Evolutionary conservation across 2,888 invertebrate species (phyloP).

Genomic region (Hydriomena furcata): DNA sequence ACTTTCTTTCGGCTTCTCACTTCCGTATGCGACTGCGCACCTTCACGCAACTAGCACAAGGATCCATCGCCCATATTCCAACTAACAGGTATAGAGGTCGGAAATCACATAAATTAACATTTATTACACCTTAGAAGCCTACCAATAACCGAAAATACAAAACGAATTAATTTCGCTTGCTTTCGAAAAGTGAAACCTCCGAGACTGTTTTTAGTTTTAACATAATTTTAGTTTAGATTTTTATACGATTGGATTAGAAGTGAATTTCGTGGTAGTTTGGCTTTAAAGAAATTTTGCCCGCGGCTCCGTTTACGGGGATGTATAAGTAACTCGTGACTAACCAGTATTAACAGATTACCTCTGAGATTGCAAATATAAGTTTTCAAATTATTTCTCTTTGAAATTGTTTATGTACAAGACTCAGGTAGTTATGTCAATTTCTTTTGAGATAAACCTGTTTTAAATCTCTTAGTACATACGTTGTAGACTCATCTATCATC

Average conservation of each 20-base stretch:
- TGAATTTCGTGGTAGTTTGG: conserved; percentile 27
- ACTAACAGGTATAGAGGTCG: conserved; percentile 30
- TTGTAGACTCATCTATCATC: no score
- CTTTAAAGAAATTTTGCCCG: conserved; percentile 1
- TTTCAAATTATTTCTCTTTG: no score
- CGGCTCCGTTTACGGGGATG: conserved; percentile 4
- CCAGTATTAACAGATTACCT: not conserved
- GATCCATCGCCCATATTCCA: conserved; percentile 55
- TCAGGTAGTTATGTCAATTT: no score
- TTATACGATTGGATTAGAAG: conserved; percentile 27
- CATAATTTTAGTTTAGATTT: conserved; percentile 25
- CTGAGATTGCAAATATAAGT: no score
- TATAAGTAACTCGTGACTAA: conserved; percentile 8
- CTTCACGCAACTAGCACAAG: conserved; percentile 74
- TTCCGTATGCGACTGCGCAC: conserved; percentile 74
- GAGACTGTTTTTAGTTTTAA: conserved; percentile 24
- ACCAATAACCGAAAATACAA: conserved; percentile 26
- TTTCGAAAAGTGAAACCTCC: conserved; percentile 39
- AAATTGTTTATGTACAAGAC: no score
- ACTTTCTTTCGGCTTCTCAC: conserved; percentile 81
- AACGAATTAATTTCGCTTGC: conserved; percentile 34
- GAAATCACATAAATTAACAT: conserved; percentile 33
- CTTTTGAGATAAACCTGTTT: no score
- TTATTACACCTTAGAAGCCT: conserved; percentile 29
- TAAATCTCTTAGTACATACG: no score